Percentiles rank a stretch among this genome's conserved stretches.
These are phyloP conservation scores for Pelochelys cantorii DNA, from an alignment of 2,797 vertebrate genomes.

Conservation along the genomic window DNA sequence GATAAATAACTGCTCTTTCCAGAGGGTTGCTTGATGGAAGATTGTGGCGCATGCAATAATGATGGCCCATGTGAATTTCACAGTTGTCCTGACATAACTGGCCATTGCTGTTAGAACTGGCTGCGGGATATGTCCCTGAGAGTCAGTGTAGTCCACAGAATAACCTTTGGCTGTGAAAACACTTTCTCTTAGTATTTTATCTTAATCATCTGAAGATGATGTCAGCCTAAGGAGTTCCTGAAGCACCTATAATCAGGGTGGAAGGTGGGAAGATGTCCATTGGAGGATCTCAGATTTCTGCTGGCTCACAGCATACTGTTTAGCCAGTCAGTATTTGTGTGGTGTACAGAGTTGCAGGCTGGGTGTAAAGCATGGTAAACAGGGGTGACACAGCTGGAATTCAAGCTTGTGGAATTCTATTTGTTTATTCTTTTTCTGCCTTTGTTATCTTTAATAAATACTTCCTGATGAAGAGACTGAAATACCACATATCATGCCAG, in stretches of 20 bases:
- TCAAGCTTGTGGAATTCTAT: not conserved
- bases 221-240: not conserved
- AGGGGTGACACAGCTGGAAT: not conserved
- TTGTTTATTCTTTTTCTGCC: not conserved
- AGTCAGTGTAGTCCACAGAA: not conserved
- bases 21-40: not conserved
- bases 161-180: not conserved
- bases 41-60: fast-evolving
- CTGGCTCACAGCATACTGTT: fast-evolving
- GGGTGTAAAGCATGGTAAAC: not conserved
- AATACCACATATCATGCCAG: not conserved
- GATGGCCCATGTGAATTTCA: not conserved
- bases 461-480: fast-evolving
- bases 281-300: not conserved
- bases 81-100: fast-evolving
- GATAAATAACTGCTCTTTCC: not conserved
- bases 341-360: not conserved
- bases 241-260: not conserved
- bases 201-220: not conserved
- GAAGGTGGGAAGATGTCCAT: not conserved
- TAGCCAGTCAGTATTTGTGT: fast-evolving
- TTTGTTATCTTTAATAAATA: fast-evolving
- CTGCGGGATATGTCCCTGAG: not conserved
- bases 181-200: not conserved
- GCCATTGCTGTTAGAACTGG: not conserved